Evolutionary conservation across 37 sponge, comb jelly and placozoan species (phyloP), one percentile per base, ranked within the genome.

Genomic region (Tethya wilhelma): DNA sequence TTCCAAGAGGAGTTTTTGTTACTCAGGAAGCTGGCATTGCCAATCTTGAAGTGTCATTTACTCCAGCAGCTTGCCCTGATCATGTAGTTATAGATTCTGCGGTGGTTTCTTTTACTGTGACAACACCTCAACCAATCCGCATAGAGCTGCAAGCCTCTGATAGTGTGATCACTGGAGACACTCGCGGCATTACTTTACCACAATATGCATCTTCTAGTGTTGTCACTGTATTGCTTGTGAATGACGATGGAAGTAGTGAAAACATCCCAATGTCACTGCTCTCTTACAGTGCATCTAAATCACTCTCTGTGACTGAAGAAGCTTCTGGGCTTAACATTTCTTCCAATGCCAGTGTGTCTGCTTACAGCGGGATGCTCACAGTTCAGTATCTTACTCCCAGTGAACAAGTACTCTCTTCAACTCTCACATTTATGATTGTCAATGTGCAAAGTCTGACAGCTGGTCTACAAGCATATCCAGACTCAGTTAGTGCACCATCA

Each of bases 21-120:
- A 25, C 84, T 12, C 17, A 8, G 5, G 19, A 42, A 26, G 42
- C 33, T 53, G 84, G 77, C 23, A 25, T 26, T 45, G 77, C 39
- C 32, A 62, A 20, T 11, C 30, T 64, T 31, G 44, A 77, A 11
- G 39, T 75, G 32, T 17, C n/a, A 2, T 84, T 58, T 76, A 41
- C 29, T 3, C 68, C 58, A 7, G 23, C 2, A 32, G 38, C 20
- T 9, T 75, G 71, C 56, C 30, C 44, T 17, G 2, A 59, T 22
- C 78, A 44, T 20, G 53, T 31, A 4, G 28, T 3, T 1, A 44
- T 77, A 1, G 46, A n/a, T 20, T 19, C 26, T 1, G 53, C 43
- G 4, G 26, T 12, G n/a, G 55, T 44, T 42, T 4, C 49, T 3
- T 20, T 82, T 14, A 40, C 4, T 36, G 83, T 82, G 4, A 26